Conservation (phyloP, 2,888 invertebrate genomes). For the Athalia cordata region DNA sequence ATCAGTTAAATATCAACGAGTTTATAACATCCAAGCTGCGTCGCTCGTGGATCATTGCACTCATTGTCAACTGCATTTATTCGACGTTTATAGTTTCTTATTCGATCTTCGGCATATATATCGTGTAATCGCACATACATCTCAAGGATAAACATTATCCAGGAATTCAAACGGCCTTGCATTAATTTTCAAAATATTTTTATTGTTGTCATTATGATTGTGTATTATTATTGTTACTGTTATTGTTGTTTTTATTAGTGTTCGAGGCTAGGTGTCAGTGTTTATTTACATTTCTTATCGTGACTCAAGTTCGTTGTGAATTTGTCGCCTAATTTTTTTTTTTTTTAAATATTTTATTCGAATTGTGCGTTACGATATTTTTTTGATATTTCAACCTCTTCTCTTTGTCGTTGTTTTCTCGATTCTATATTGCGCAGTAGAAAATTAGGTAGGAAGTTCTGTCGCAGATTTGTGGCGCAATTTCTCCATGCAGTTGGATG, state of each 20-base stretch:
- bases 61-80: no score
- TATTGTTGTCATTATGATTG: background rate
- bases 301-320: background rate
- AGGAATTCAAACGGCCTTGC: background rate
- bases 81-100: background rate
- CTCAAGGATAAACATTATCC: background rate
- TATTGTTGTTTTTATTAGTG: slow-evolving; percentile 4
- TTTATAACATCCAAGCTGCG: no score
- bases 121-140: background rate
- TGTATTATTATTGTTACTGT: background rate
- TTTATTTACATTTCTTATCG: slow-evolving; percentile 26
- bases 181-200: background rate
- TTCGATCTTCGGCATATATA: background rate
- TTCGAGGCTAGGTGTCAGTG: background rate
- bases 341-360: background rate
- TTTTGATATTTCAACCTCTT: background rate
- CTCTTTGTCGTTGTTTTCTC: no score
- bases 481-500: background rate
- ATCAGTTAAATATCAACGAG: no score
- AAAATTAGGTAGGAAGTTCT: slow-evolving; percentile 1
- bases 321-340: background rate
- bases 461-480: background rate
- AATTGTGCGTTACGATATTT: background rate
- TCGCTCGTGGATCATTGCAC: no score
- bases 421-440: slow-evolving; percentile 13